Evolutionary conservation across 1,140 invertebrate genomes (phyloP), one percentile per base, ranked within the genome.

Genomic region (Littorina saxatilis): DNA sequence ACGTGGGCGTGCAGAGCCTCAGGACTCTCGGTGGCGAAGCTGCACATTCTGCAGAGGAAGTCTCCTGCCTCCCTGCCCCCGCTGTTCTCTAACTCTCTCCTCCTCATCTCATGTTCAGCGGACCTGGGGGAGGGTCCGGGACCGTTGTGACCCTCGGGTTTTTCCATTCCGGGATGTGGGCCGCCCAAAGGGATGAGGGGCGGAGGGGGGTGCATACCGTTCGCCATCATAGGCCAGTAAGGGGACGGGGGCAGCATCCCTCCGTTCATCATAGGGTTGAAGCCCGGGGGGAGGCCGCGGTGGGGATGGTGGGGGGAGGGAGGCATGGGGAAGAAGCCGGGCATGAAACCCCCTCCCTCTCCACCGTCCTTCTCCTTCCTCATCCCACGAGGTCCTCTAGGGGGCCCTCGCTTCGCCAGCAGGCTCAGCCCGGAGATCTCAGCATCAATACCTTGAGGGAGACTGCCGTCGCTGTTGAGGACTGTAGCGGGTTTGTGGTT

Each of bases 401-500:
- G 90, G 52, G 91, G 91, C 43, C 91, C 91, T 50, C 91, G 73
- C 79, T 90, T 91, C 11, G 88, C 85, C 15, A 89, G 77, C 17
- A 91, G 79, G n/a, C 90, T 89, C 0, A 91, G 80, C 9, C 91
- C 90, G 1, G 89, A 88, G 13, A 85, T 85, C 52, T 90, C 88
- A 9, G 86, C 88, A 74, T 90, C 89, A 3, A 90, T 81, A 0
- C 89, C 90, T 75, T 90, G 90, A 9, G 90, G 90, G 37, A 91
- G 84, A 77, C 90, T 92, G 13, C 92, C 92, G 75, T 92, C 92
- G 50, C 85, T 86, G 80, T 92, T 92, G 39, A 92, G 87, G 1
- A 92, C 90, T 7, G 91, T 87, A 20, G 91, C 91, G 13, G 92
- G 91, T 85, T 95, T 95, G 90, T 99, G 98, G 52, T 94, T 92